These are phyloP conservation scores for Argyrosomus regius DNA, from an alignment of 2,797 vertebrate genomes.

Conservation along the genomic window DNA sequence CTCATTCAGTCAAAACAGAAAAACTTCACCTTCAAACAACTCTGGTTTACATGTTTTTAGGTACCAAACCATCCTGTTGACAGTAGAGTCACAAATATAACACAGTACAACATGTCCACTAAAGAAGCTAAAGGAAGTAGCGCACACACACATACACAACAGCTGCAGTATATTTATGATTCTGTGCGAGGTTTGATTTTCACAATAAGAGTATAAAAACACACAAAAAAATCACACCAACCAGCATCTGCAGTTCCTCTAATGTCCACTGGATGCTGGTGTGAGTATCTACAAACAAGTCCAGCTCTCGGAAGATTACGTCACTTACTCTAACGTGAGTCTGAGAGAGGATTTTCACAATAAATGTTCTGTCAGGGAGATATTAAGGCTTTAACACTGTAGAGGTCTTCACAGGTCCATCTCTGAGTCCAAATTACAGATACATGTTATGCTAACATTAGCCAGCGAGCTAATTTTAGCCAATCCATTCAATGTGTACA, in stretches of 20 bases:
- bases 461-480: background rate
- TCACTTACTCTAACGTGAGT: background rate
- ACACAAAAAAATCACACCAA: too few species aligned
- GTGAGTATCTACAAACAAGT: background rate
- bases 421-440: background rate
- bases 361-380: background rate
- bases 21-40: background rate
- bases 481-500: background rate
- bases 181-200: background rate
- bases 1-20: background rate
- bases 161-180: background rate
- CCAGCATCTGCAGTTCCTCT: conserved; percentile 10
- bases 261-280: background rate
- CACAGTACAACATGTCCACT: background rate
- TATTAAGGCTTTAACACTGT: background rate
- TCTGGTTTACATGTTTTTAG: background rate
- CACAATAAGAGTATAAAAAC: conserved; percentile 3
- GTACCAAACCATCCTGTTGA: background rate
- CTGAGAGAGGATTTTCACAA: conserved; percentile 1
- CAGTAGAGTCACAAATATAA: background rate
- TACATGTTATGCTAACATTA: background rate
- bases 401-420: background rate
- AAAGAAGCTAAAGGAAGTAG: background rate
- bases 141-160: background rate
- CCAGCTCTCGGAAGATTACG: background rate